Conservation (phyloP, 2,797 vertebrate genomes). For the Kryptopterus vitreolus region DNA sequence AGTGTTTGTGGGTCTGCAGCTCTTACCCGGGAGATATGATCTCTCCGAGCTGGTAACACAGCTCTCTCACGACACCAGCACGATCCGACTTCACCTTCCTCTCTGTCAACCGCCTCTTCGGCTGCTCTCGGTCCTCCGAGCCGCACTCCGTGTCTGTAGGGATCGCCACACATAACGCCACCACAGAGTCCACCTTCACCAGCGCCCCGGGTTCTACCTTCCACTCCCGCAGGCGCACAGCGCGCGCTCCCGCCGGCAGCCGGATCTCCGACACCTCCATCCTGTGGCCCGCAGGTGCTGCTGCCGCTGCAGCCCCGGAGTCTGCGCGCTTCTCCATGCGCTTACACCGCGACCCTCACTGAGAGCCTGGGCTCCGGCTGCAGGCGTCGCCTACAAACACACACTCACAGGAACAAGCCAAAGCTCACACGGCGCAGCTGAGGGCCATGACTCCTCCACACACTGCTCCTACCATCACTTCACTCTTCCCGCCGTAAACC, state of each 20-base stretch:
- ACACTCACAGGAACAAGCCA: no score
- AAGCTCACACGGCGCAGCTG: not conserved
- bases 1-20: not conserved
- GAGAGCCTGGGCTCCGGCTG: not conserved
- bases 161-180: slow-evolving; percentile 4
- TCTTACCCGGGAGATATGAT: slow-evolving; percentile 24
- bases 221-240: slow-evolving; percentile 28
- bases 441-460: not conserved
- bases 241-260: slow-evolving; percentile 21
- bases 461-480: not conserved
- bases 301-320: not conserved
- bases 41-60: slow-evolving; percentile 29
- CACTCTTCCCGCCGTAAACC: slow-evolving; percentile 25
- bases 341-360: not conserved
- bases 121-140: slow-evolving; percentile 4
- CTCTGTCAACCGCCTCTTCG: not conserved
- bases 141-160: slow-evolving; percentile 9
- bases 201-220: slow-evolving; percentile 22
- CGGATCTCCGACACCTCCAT: slow-evolving; percentile 26
- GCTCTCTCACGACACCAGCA: slow-evolving; percentile 24
- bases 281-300: not conserved
- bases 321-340: not conserved
- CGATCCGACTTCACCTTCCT: slow-evolving; percentile 30
- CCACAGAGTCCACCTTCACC: slow-evolving; percentile 22
- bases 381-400: not conserved